phyloP scores from a whole-genome alignment of 2,888 invertebrate species.

The Stenchaetothrips biformis region DNA sequence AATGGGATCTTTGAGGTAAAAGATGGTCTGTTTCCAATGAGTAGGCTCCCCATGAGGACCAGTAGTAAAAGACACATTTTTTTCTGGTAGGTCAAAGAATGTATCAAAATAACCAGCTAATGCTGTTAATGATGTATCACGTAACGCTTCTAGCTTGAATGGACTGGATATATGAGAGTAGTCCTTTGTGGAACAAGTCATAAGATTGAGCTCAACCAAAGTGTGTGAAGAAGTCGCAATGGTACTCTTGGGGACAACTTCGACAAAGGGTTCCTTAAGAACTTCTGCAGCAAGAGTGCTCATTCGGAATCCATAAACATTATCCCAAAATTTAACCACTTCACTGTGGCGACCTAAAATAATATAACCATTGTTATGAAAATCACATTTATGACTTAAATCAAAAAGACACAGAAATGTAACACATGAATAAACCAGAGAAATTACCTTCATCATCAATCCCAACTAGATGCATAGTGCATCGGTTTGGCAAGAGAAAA shows the following conservation, averaged over 20 bases:
- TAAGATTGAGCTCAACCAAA: conserved; percentile 68
- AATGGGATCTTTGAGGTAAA: conserved; percentile 71
- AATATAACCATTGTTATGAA: conserved; percentile 31
- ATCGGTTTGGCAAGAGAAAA: conserved; percentile 74
- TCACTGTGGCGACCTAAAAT: conserved; percentile 61
- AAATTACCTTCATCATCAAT: conserved; percentile 63
- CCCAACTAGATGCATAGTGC: conserved; percentile 75
- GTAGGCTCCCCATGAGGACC: conserved; percentile 69
- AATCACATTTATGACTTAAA: conserved; percentile 6
- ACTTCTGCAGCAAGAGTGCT: conserved; percentile 81
- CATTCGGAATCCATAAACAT: conserved; percentile 94
- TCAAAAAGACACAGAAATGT: background rate
- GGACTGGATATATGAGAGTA: conserved; percentile 48
- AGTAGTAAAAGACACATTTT: conserved; percentile 67
- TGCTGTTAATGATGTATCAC: conserved; percentile 67
- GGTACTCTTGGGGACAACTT: conserved; percentile 58
- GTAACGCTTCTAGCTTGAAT: conserved; percentile 47
- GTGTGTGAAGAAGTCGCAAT: conserved; percentile 62
- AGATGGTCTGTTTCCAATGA: conserved; percentile 94
- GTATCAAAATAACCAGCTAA: conserved; percentile 90
- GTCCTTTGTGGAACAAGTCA: conserved; percentile 58
- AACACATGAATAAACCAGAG: background rate
- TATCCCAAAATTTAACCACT: conserved; percentile 80
- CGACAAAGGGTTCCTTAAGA: conserved; percentile 69
- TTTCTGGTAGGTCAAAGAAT: conserved; percentile 64